phyloP scores from a whole-genome alignment of 2,888 invertebrate genomes.

The Tenthredo amoena region DNA sequence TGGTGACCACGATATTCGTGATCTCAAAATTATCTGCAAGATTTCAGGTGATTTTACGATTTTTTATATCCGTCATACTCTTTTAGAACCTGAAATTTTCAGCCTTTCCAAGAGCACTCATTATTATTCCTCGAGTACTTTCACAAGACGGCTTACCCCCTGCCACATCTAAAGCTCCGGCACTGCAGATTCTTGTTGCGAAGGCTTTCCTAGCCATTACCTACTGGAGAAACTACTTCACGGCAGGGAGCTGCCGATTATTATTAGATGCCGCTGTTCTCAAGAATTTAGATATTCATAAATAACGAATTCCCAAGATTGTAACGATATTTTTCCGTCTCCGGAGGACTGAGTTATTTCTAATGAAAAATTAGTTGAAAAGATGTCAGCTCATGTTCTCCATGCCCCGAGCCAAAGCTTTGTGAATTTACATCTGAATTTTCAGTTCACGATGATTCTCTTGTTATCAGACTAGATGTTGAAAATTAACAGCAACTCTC shows the following conservation, averaged over 20 bases:
- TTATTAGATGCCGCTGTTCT: not conserved
- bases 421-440: not conserved
- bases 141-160: not conserved
- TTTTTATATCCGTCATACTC: not conserved
- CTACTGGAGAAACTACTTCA: slow-evolving; percentile 2
- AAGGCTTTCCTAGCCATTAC: not conserved
- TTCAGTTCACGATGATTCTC: not conserved
- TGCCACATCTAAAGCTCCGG: not conserved
- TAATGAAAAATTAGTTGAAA: not conserved
- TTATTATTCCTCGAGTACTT: not conserved
- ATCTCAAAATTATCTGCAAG: slow-evolving; percentile 55
- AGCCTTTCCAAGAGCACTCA: not conserved
- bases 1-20: slow-evolving; percentile 59
- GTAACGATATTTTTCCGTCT: not conserved
- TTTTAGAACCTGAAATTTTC: not conserved
- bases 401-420: not conserved
- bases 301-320: not conserved
- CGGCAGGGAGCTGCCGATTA: not conserved
- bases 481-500: not conserved
- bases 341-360: not conserved
- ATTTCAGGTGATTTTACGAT: slow-evolving; percentile 57
- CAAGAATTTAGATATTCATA: too few species aligned
- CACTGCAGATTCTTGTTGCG: not conserved
- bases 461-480: not conserved
- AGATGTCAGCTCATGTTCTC: not conserved